Conservation (phyloP, 2,113 vertebrate genomes). For the Aythya baeri region DNA sequence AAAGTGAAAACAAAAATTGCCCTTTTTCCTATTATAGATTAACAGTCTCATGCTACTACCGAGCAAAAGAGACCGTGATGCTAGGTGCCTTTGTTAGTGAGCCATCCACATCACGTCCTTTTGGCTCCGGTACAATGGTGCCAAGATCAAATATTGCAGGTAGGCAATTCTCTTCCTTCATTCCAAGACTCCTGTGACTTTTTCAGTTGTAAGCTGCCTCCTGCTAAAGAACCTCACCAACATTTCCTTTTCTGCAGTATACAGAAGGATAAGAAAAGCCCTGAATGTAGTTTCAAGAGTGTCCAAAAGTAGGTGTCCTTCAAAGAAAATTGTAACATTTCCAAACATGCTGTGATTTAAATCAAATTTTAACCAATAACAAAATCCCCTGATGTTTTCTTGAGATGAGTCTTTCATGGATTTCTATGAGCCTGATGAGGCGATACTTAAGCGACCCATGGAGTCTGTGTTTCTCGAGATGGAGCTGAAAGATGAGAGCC, state of each 20-base stretch:
- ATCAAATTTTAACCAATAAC: neutral
- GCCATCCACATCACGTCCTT: neutral
- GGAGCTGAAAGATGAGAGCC: constrained; percentile 4
- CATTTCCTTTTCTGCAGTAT: neutral
- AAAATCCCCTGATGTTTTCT: neutral
- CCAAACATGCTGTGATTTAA: neutral
- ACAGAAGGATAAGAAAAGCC: constrained; percentile 32
- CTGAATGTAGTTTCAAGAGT: constrained; percentile 53
- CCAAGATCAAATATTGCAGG: constrained; percentile 20
- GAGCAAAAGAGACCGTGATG: constrained; percentile 53
- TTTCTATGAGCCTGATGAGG: neutral
- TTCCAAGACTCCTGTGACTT: neutral
- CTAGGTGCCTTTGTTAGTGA: neutral
- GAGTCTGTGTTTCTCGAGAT: constrained; percentile 45
- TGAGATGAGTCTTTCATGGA: constrained; percentile 31
- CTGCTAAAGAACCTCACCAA: neutral
- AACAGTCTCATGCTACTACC: constrained; percentile 61
- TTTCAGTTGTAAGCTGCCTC: neutral
- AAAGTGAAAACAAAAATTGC: neutral
- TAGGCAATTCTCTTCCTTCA: neutral
- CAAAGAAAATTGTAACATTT: neutral
- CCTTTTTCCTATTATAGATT: constrained; percentile 16
- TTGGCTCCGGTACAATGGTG: neutral
- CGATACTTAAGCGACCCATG: neutral
- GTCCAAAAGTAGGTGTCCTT: constrained; percentile 56